Conservation (phyloP, 2,797 vertebrate species). For the Gymnoscopelus microlampas region DNA sequence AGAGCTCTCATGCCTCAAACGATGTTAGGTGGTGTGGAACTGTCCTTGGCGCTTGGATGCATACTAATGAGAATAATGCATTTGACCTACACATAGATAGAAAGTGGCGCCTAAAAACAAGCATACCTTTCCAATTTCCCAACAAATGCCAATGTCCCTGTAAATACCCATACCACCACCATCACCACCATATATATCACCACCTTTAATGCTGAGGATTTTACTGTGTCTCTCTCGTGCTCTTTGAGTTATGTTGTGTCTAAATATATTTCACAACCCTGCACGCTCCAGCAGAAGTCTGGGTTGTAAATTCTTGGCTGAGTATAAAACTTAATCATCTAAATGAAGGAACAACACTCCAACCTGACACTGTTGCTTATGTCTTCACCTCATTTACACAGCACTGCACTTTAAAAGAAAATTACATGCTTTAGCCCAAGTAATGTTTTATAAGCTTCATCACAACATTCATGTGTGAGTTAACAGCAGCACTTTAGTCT, state of each 20-base stretch:
- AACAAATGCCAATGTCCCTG: no score
- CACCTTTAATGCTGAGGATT: background rate
- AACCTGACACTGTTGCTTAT: slow-evolving; percentile 38
- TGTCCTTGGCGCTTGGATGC: no score
- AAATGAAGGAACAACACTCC: slow-evolving; percentile 39
- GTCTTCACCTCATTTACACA: slow-evolving; percentile 54
- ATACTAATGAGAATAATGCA: no score
- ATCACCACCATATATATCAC: no score
- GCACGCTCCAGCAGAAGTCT: slow-evolving; percentile 12
- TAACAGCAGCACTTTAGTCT: no score
- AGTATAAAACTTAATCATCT: slow-evolving; percentile 59
- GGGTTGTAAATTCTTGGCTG: slow-evolving; percentile 41
- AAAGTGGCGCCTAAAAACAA: no score
- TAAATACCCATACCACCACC: no score
- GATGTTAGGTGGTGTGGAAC: no score
- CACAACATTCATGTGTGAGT: no score
- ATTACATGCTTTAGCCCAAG: slow-evolving; percentile 19
- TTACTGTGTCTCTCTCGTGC: background rate
- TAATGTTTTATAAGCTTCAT: slow-evolving; percentile 13
- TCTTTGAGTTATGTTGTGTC: background rate
- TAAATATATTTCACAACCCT: background rate
- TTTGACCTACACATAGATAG: no score
- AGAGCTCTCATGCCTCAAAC: no score
- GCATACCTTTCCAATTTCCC: no score
- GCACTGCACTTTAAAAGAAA: slow-evolving; percentile 29